Evolutionary conservation across 35 echinoderm and acorn worm genomes (phyloP).

Genomic region (Diadema setosum): DNA sequence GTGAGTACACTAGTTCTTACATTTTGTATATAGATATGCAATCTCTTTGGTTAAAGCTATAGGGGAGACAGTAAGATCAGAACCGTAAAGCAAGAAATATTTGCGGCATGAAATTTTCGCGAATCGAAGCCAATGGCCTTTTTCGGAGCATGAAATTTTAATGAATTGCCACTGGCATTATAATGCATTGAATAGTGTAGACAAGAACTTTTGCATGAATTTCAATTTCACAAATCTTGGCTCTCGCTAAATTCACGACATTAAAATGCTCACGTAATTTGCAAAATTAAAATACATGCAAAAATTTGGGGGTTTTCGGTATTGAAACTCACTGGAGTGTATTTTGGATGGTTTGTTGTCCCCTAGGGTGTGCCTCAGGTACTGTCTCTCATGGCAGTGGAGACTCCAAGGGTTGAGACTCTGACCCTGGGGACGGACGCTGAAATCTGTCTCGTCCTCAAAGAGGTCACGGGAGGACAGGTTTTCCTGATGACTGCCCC

Average conservation of each 20-base stretch:
- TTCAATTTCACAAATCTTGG: no score
- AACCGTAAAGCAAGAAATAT: no score
- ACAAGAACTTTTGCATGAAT: no score
- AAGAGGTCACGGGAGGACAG: no score
- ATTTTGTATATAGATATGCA: no score
- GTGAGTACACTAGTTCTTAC: no score
- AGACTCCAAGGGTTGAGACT: slow-evolving; percentile 1
- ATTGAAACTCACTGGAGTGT: not conserved
- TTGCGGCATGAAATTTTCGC: no score
- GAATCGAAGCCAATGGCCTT: no score
- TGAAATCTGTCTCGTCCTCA: not conserved
- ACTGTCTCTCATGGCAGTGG: not conserved
- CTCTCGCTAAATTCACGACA: not conserved
- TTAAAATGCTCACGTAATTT: not conserved
- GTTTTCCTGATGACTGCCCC: no score
- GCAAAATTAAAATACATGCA: not conserved
- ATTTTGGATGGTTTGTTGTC: not conserved
- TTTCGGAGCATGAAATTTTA: no score
- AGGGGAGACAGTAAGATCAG: no score
- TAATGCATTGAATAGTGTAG: not conserved
- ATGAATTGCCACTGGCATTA: not conserved
- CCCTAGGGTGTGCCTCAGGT: not conserved
- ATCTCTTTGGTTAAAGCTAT: no score
- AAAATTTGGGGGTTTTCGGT: not conserved
- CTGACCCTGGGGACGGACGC: not conserved